Base-by-base conservation (phyloP, 1,140 invertebrate genomes). In the Orchestia grillus region DNA sequence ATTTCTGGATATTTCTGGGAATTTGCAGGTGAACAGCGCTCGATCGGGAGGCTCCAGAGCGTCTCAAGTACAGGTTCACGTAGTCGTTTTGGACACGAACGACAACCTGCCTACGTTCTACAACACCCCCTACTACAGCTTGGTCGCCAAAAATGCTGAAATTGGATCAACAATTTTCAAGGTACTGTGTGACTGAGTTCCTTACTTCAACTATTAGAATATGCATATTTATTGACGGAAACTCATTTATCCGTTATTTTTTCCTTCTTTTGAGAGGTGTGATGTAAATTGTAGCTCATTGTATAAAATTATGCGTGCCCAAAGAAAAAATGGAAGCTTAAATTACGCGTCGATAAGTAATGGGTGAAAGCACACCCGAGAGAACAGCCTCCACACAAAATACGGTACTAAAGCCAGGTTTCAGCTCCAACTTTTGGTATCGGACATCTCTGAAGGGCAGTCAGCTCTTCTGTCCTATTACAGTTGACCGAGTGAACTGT, bases 31-130 rank as follows among this genome's bases (percentile, higher is more conserved):
- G 40, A 94, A 94, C 92, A 94, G 92, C 36, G 92, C 92, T 42
- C 43, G 98, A 0, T 98, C 88, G 28, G 40, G 95, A 41, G 96
- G 95, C 0, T 57, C 96, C 23, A 88, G 98, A 96, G 98, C 99
- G 44, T 99, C 99, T 77, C 98, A 99, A 97, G 98, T 98, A 53
- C 98, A 98, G 96, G 98, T 99, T 0, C 98, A 98, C 97, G 98
- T 99, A 23, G 98, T 98, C 0, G 98, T 99, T 95, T 97, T 98
- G 77, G 99, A 99, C 97, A 98, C 99, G 47, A 99, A 99, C 97
- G 99, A 99, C 97, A 99, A 99, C 97, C 98, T 98, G 97, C 99
- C 99, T 0, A 98, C 98, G 47, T 99, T 99, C 97, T 98, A 99
- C 42, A 98, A 98, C 97, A 98, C 98, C 96, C 99, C 99, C 23